phyloP scores from a whole-genome alignment of 2,797 vertebrate genomes.

The Trachurus trachurus region DNA sequence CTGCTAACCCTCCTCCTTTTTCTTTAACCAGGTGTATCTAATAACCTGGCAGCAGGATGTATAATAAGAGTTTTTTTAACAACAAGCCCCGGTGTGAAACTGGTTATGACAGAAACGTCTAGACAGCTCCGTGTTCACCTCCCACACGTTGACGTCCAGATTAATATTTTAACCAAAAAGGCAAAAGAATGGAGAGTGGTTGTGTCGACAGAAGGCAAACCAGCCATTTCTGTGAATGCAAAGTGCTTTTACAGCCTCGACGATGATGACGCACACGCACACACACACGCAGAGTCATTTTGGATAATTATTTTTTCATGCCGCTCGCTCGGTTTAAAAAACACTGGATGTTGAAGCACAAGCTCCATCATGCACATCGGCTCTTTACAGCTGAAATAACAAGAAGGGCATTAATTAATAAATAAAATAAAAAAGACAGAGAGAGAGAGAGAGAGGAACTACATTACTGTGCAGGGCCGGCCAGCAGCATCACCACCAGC shows the following conservation, averaged over 20 bases:
- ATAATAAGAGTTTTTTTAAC: no score
- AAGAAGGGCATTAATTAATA: background rate
- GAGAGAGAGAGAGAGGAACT: background rate
- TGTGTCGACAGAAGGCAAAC: background rate
- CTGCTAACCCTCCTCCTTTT: no score
- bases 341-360: background rate
- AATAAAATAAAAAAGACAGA: background rate
- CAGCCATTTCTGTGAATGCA: background rate
- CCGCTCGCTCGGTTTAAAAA: background rate
- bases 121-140: background rate
- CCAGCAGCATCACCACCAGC: background rate
- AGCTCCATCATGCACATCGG: background rate
- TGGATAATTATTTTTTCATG: constrained; percentile 36
- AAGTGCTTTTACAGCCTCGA: constrained; percentile 1
- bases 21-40: no score
- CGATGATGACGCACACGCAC: background rate
- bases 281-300: background rate
- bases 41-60: no score
- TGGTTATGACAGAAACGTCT: background rate
- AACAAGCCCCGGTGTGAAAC: no score
- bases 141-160: background rate
- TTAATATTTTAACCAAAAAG: background rate
- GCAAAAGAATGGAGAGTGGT: background rate
- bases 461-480: background rate
- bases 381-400: background rate